phyloP scores from a whole-genome alignment of 2,113 vertebrate species.

The Carollia perspicillata region DNA sequence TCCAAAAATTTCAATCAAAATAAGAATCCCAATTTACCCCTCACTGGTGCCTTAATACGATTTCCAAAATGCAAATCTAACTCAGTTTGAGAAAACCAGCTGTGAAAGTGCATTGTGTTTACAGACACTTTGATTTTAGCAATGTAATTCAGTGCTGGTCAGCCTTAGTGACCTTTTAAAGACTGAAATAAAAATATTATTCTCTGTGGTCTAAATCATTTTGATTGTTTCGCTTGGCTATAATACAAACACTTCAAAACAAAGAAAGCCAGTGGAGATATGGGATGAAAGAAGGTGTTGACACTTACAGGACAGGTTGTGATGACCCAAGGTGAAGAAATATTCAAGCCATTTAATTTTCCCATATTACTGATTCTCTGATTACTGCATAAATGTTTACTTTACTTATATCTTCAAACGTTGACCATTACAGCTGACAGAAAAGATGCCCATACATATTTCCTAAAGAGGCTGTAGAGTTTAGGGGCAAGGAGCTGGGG shows the following conservation, averaged over 20 bases:
- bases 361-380: neutral
- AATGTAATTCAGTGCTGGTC: slow-evolving; percentile 76
- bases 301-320: slow-evolving; percentile 50
- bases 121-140: slow-evolving; percentile 75
- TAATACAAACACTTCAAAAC: slow-evolving; percentile 61
- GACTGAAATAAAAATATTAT: slow-evolving; percentile 80
- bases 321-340: neutral
- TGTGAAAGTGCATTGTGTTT: slow-evolving; percentile 71
- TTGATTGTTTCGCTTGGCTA: slow-evolving; percentile 59
- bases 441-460: neutral
- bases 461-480: neutral
- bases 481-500: neutral
- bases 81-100: slow-evolving; percentile 57
- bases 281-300: slow-evolving; percentile 42
- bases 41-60: slow-evolving; percentile 54
- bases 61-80: slow-evolving; percentile 67
- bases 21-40: slow-evolving; percentile 27
- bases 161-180: slow-evolving; percentile 81
- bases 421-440: neutral
- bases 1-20: slow-evolving; percentile 50
- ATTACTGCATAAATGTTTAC: neutral
- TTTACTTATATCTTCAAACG: neutral
- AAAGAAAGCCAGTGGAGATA: slow-evolving; percentile 52
- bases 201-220: slow-evolving; percentile 70
- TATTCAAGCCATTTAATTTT: slow-evolving; percentile 13